These are phyloP conservation scores for Pilophorus perplexus DNA, from an alignment of 2,888 invertebrate species.

Conservation along the genomic window DNA sequence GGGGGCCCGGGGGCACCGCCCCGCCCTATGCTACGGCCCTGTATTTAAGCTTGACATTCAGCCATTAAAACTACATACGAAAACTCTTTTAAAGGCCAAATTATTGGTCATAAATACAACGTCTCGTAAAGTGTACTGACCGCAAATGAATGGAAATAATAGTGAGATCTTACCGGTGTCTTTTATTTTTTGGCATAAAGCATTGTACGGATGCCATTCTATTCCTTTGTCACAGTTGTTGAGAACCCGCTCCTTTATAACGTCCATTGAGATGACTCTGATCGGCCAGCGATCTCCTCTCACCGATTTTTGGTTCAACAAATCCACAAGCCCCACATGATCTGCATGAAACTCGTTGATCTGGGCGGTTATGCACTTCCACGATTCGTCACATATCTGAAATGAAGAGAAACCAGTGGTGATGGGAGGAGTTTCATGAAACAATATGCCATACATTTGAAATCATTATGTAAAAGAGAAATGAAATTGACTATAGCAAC, in stretches of 20 bases:
- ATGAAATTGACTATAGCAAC: neutral
- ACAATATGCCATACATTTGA: too few species aligned
- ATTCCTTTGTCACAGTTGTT: conserved; percentile 32
- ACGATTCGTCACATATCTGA: conserved; percentile 27
- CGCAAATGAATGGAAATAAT: too few species aligned
- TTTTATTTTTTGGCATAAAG: conserved; percentile 31
- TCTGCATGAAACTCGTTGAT: conserved; percentile 27
- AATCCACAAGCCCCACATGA: conserved; percentile 25
- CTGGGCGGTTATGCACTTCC: conserved; percentile 17
- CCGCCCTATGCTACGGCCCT: too few species aligned
- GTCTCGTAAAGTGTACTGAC: too few species aligned
- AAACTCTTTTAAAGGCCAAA: too few species aligned
- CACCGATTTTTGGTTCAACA: conserved; percentile 17
- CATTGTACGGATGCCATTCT: conserved; percentile 32
- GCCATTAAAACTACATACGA: too few species aligned
- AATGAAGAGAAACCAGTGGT: too few species aligned
- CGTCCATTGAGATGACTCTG: conserved; percentile 36
- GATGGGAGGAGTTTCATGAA: too few species aligned
- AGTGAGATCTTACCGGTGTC: conserved; percentile 18
- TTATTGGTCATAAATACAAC: too few species aligned
- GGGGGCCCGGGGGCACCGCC: too few species aligned
- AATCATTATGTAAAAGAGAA: neutral
- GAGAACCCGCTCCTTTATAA: conserved; percentile 26
- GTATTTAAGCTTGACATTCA: too few species aligned
- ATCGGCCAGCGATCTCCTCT: conserved; percentile 35